phyloP scores from a whole-genome alignment of 2,888 invertebrate genomes.

The Drosophila flavopinicola region DNA sequence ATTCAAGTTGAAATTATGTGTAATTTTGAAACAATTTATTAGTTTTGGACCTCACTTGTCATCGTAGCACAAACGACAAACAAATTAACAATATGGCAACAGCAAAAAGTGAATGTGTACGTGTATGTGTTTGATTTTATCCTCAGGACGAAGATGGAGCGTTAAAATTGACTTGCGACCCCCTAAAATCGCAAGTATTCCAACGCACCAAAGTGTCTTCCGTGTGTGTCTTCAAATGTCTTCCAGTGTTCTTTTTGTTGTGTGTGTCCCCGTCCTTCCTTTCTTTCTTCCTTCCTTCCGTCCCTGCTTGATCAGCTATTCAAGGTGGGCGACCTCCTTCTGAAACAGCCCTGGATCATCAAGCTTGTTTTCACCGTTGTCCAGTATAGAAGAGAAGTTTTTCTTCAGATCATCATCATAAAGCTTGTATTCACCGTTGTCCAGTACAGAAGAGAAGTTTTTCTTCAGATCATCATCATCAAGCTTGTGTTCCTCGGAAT shows the following conservation, averaged over 20 bases:
- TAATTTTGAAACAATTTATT: no score
- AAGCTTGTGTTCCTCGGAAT: no score
- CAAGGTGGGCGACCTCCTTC: not conserved
- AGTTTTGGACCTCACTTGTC: slow-evolving; percentile 27
- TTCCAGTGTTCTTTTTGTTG: not conserved
- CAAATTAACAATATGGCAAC: slow-evolving; percentile 25
- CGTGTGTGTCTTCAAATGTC: slow-evolving; percentile 8
- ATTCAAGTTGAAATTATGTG: no score
- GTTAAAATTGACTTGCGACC: slow-evolving; percentile 42
- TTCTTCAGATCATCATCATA: no score
- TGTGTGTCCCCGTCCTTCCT: not conserved
- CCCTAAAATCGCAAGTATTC: slow-evolving; percentile 47
- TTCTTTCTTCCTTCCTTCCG: no score
- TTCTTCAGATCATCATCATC: no score
- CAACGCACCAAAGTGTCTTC: slow-evolving; percentile 22
- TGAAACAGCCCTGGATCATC: not conserved
- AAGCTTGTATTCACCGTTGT: no score
- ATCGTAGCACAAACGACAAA: slow-evolving; percentile 24
- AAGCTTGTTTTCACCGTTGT: not conserved
- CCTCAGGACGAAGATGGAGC: not conserved
- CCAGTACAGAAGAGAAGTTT: no score
- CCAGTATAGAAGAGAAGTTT: no score
- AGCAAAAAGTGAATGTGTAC: slow-evolving; percentile 3
- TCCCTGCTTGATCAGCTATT: slow-evolving; percentile 1
- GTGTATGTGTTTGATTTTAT: not conserved